These are phyloP conservation scores for Helicoverpa armigera DNA, from an alignment of 1,140 invertebrate genomes.

Conservation along the genomic window DNA sequence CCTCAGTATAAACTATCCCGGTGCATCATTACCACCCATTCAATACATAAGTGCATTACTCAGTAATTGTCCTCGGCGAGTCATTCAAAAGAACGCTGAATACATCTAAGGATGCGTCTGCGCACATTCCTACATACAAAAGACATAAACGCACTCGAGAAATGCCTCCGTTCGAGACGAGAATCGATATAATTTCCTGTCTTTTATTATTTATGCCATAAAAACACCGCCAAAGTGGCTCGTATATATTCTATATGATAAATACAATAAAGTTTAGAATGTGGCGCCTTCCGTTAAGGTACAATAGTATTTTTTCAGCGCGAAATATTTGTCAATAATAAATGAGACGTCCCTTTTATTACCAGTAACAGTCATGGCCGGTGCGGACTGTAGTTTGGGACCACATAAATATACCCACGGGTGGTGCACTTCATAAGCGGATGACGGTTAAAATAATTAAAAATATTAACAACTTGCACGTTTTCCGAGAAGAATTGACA, in stretches of 20 bases:
- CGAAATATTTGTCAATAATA: slow-evolving; percentile 86
- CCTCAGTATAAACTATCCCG: too few relatives aligned
- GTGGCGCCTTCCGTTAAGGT: slow-evolving; percentile 82
- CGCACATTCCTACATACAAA: slow-evolving; percentile 68
- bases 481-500: too few relatives aligned
- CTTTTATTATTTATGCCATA: slow-evolving; percentile 58
- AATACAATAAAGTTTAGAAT: slow-evolving; percentile 74
- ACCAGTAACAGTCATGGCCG: slow-evolving; percentile 73
- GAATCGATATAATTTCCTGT: slow-evolving; percentile 75
- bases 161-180: slow-evolving; percentile 39
- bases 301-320: slow-evolving; percentile 69
- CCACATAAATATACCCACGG: slow-evolving; percentile 70
- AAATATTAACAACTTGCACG: too few relatives aligned
- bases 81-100: slow-evolving; percentile 25
- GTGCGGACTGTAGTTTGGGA: slow-evolving; percentile 69
- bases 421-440: slow-evolving; percentile 55
- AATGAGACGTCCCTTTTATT: slow-evolving; percentile 85
- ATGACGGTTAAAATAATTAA: background rate
- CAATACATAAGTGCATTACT: slow-evolving; percentile 1
- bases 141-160: slow-evolving; percentile 77
- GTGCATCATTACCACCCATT: slow-evolving; percentile 8
- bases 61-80: background rate
- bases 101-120: slow-evolving; percentile 60
- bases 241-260: slow-evolving; percentile 66
- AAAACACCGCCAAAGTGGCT: slow-evolving; percentile 69